A percentile compares a stretch with the other conserved stretches of the same genome.
Evolutionary conservation across 2,888 invertebrate genomes (phyloP).

Genomic region (Trisateles emortualis): DNA sequence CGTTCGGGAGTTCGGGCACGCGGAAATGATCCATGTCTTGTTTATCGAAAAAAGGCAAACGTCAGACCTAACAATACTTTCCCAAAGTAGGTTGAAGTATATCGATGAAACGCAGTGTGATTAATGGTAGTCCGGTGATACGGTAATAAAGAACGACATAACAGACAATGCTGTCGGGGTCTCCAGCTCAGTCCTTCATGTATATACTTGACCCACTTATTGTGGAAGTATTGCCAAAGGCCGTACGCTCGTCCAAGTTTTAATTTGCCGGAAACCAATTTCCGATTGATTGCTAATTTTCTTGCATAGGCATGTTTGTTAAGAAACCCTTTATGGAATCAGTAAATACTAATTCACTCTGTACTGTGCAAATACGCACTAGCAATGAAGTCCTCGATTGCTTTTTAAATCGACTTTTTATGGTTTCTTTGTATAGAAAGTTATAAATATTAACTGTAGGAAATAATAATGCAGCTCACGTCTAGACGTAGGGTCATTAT

Average conservation of each 20-base stretch:
- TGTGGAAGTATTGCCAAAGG: slow-evolving; percentile 64
- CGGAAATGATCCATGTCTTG: slow-evolving; percentile 61
- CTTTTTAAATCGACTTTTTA: slow-evolving; percentile 10
- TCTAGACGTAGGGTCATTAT: slow-evolving; percentile 19
- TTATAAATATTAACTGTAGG: not conserved
- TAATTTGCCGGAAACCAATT: slow-evolving; percentile 63
- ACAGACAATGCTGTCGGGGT: slow-evolving; percentile 55
- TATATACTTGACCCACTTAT: slow-evolving; percentile 81
- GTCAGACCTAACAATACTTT: slow-evolving; percentile 55
- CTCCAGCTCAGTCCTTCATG: slow-evolving; percentile 68
- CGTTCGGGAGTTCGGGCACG: slow-evolving; percentile 30
- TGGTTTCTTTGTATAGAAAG: not conserved
- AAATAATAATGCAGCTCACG: slow-evolving; percentile 46
- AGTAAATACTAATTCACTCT: slow-evolving; percentile 29
- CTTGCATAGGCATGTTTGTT: slow-evolving; percentile 45
- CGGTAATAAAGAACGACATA: slow-evolving; percentile 69
- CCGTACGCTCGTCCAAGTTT: slow-evolving; percentile 58
- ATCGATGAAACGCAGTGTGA: slow-evolving; percentile 65
- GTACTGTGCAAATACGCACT: too few relatives aligned
- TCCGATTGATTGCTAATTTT: slow-evolving; percentile 64
- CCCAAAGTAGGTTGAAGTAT: slow-evolving; percentile 61
- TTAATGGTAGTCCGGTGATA: slow-evolving; percentile 72
- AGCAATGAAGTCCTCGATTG: slow-evolving; percentile 10
- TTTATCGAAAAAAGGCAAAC: slow-evolving; percentile 58
- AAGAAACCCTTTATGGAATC: slow-evolving; percentile 36